phyloP scores from a whole-genome alignment of 2,113 vertebrate species.

The Poeciliopsis retropinna region DNA sequence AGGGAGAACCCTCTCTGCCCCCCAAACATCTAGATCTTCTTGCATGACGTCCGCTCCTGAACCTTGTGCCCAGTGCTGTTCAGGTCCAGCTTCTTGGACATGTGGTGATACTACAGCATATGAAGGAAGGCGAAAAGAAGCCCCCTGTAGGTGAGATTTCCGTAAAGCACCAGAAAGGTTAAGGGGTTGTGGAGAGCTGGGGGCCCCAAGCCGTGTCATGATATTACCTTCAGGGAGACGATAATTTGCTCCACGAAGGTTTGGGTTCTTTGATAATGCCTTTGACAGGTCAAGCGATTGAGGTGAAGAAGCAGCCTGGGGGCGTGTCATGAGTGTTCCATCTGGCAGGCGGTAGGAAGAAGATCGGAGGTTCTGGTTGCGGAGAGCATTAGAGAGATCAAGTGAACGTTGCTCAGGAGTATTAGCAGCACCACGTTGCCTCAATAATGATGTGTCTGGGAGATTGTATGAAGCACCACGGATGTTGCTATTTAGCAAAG shows the following conservation, averaged over 20 bases:
- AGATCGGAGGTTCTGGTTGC: conserved; percentile 58
- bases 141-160: conserved; percentile 52
- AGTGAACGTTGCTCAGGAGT: conserved; percentile 41
- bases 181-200: conserved; percentile 52
- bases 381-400: conserved; percentile 68
- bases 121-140: conserved; percentile 69
- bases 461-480: conserved; percentile 76
- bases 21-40: conserved; percentile 79
- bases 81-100: conserved; percentile 82
- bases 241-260: conserved; percentile 67
- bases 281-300: conserved; percentile 63
- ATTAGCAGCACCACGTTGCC: conserved; percentile 39
- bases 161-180: conserved; percentile 71
- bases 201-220: conserved; percentile 59
- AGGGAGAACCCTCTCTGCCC: conserved; percentile 77
- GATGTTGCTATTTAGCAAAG: conserved; percentile 67
- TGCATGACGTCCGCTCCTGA: conserved; percentile 57
- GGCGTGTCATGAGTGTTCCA: conserved; percentile 53
- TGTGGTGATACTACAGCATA: conserved; percentile 92
- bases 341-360: conserved; percentile 65
- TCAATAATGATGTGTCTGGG: conserved; percentile 51
- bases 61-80: conserved; percentile 80
- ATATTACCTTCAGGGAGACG: conserved; percentile 65
- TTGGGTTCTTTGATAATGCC: conserved; percentile 69
- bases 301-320: conserved; percentile 35